Base-by-base conservation (phyloP, 2,888 invertebrate species). In the Heteromurus nitidus region DNA sequence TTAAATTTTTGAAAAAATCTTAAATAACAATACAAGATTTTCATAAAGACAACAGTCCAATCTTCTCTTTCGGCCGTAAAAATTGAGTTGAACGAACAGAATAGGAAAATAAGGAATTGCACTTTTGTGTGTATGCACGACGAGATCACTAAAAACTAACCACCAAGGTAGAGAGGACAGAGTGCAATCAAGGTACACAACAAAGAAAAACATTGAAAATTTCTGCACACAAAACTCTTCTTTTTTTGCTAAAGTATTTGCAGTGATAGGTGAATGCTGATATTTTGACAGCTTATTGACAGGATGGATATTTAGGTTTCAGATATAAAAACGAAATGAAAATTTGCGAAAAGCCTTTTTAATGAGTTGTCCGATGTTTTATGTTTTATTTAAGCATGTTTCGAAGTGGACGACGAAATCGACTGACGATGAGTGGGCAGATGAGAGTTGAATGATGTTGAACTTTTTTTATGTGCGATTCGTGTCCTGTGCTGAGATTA, bases 251-350 rank as follows among this genome's bases (percentile, higher is more conserved):
- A 24, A 28, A 62, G 16, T 18, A 36, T 62, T 31, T 36, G 36
- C 50, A 65, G 26, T 70, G 72, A 72, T 82, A 44, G 76, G 72
- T 36, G 64, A 62, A 55, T 58, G 65, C 64, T 74, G 70, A 82
- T 82, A 76, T 76, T 82, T 76, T 82, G 82, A 76, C 82, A 76
- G 58, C 76, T 82, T 82, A 82, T 82, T 82, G 82, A 82, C 82
- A 82, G 76, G 42, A 64, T n/a, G 65, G 44, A 62, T 64, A 81
- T 68, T 80, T 31, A 44, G 67, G 62, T 67, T 73, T 74, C 58
- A 65, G 67, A 69, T 80, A 60, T 65, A 73, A 68, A n/a, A 80
- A 73, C 31, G 70, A 72, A 79, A 77, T 69, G 55, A 55, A 72
- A 77, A 77, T 77, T 69, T 50, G 65, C 53, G 65, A 79, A 28